Conservation (phyloP, 2,888 invertebrate genomes). For the Sphaerophoria taeniata region DNA sequence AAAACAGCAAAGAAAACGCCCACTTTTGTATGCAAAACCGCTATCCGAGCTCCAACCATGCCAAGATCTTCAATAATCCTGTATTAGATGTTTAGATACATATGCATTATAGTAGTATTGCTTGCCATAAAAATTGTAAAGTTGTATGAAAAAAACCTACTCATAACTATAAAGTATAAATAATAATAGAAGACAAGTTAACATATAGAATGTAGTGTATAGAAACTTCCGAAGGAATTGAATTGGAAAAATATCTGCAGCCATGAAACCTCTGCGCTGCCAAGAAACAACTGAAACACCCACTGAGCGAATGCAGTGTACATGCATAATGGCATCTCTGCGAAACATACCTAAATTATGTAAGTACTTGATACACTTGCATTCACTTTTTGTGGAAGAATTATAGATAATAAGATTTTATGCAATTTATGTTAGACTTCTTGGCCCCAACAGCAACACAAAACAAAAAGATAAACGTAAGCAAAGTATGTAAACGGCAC, state of each 20-base stretch:
- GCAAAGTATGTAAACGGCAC: too few relatives aligned
- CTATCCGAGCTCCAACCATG: constrained; percentile 39
- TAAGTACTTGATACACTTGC: constrained; percentile 33
- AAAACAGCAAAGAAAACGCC: constrained; percentile 63
- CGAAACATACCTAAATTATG: too few relatives aligned
- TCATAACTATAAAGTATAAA: constrained; percentile 17
- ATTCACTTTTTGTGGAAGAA: constrained; percentile 46
- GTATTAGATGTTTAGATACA: not conserved
- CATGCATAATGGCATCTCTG: constrained; percentile 56
- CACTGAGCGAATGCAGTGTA: constrained; percentile 52
- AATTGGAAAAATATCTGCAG: constrained; percentile 72
- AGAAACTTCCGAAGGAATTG: constrained; percentile 48
- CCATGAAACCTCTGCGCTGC: constrained; percentile 59
- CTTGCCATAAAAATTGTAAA: not conserved
- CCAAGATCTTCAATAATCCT: constrained; percentile 48
- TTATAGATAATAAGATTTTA: constrained; percentile 37
- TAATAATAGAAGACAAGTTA: constrained; percentile 13
- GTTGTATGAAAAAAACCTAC: constrained; percentile 5
- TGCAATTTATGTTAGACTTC: constrained; percentile 57
- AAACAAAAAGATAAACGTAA: constrained; percentile 20
- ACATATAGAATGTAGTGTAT: constrained; percentile 52
- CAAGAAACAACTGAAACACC: constrained; percentile 70
- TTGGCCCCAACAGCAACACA: constrained; percentile 56
- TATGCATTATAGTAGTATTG: too few relatives aligned
- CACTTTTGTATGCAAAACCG: constrained; percentile 46